These are phyloP conservation scores for Myocastor coypus DNA, from an alignment of 2,113 vertebrate genomes.

Conservation along the genomic window DNA sequence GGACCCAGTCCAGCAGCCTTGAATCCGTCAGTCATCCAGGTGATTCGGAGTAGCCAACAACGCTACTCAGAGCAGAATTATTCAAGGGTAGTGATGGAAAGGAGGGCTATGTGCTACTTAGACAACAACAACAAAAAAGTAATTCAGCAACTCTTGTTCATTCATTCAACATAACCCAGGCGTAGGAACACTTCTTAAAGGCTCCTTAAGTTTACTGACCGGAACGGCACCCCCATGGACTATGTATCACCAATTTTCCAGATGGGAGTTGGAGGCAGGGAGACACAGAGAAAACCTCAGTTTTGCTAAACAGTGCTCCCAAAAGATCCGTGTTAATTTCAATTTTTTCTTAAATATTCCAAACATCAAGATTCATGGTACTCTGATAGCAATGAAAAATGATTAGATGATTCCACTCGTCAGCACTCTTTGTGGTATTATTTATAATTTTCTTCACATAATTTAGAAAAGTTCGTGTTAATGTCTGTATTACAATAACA, in stretches of 20 bases:
- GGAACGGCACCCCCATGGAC: not conserved
- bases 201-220: conserved; percentile 26
- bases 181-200: conserved; percentile 44
- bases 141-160: not conserved
- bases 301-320: conserved; percentile 56
- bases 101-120: conserved; percentile 25
- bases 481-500: conserved; percentile 68
- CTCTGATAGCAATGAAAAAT: conserved; percentile 56
- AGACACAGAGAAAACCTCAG: conserved; percentile 40
- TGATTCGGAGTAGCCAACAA: not conserved
- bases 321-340: conserved; percentile 46
- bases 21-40: not conserved
- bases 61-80: not conserved
- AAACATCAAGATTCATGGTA: conserved; percentile 66
- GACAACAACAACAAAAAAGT: not conserved
- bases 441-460: conserved; percentile 73
- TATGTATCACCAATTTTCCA: not conserved
- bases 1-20: not conserved
- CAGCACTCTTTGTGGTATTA: conserved; percentile 73
- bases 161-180: not conserved
- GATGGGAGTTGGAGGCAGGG: conserved; percentile 28
- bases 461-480: conserved; percentile 80
- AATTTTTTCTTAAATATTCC: conserved; percentile 67
- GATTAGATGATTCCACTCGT: conserved; percentile 58
- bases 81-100: conserved; percentile 16